A percentile compares a stretch with the other conserved stretches of the same genome.
Evolutionary conservation across 2,113 vertebrate genomes (phyloP).

Genomic region (Dipodomys ordii): DNA sequence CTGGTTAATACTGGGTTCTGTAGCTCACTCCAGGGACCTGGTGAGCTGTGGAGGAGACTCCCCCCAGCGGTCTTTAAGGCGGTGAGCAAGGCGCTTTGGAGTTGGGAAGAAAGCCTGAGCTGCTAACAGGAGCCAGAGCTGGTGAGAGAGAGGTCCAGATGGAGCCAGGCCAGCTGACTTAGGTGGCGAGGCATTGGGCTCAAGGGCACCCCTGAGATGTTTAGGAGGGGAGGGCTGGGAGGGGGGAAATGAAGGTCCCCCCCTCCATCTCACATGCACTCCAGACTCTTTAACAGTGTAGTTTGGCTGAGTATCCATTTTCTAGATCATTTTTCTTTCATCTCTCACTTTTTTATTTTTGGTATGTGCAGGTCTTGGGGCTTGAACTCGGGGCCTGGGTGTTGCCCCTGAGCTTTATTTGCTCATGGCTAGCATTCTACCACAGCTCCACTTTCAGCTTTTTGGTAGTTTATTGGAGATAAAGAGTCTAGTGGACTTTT

Average conservation of each 20-base stretch:
- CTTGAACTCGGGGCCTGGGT: too few relatives aligned
- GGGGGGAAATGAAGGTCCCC: background rate
- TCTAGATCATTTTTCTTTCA: background rate
- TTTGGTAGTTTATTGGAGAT: too few relatives aligned
- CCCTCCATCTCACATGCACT: background rate
- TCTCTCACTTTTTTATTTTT: background rate
- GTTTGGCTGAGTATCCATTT: background rate
- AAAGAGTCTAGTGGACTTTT: too few relatives aligned
- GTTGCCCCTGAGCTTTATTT: too few relatives aligned
- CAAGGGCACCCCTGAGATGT: background rate
- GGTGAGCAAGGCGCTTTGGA: background rate
- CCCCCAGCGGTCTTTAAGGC: constrained; percentile 26
- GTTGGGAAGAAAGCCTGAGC: background rate
- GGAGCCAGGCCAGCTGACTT: background rate
- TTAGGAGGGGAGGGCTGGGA: background rate
- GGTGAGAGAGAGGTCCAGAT: background rate
- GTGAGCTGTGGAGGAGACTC: background rate
- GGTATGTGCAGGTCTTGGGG: too few relatives aligned
- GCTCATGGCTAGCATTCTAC: too few relatives aligned
- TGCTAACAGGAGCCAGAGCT: constrained; percentile 38
- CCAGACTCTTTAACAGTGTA: background rate
- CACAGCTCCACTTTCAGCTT: too few relatives aligned
- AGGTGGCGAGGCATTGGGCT: background rate
- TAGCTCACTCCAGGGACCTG: constrained; percentile 33
- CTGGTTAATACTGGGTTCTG: constrained; percentile 61